phyloP scores from a whole-genome alignment of 2,888 invertebrate genomes.

The Ptychoptera albimana region DNA sequence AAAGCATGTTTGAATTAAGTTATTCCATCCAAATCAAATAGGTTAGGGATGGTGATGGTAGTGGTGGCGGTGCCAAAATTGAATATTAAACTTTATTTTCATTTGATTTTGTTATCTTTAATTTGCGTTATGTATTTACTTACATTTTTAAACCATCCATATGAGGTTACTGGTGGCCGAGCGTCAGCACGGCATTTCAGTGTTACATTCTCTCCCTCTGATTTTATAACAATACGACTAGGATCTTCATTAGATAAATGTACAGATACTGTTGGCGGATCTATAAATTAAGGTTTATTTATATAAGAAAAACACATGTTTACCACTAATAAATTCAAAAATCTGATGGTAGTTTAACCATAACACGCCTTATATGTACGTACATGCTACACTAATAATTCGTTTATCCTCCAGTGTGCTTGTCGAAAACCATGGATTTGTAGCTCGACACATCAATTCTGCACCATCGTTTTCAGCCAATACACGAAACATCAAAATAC shows the following conservation, averaged over 20 bases:
- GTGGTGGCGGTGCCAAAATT: background rate
- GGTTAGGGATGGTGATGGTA: too few species aligned
- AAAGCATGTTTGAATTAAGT: background rate
- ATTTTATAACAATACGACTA: conserved; percentile 36
- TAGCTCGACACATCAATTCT: conserved; percentile 66
- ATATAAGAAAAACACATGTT: too few species aligned
- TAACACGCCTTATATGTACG: conserved; percentile 30
- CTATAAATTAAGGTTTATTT: conserved; percentile 31
- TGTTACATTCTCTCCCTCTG: conserved; percentile 62
- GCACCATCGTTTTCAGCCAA: conserved; percentile 67
- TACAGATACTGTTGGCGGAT: conserved; percentile 61
- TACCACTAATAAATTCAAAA: background rate
- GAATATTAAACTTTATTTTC: background rate
- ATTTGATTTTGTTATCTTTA: background rate
- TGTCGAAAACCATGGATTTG: conserved; percentile 75
- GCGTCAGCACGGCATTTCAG: conserved; percentile 65
- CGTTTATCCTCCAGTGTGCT: conserved; percentile 63
- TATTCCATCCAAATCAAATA: background rate
- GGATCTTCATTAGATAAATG: conserved; percentile 47
- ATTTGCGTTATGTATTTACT: conserved; percentile 25
- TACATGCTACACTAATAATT: conserved; percentile 67
- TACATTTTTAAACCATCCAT: conserved; percentile 71
- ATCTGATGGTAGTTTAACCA: background rate
- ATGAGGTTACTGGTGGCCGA: conserved; percentile 55
- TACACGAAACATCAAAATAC: conserved; percentile 57